Evolutionary conservation across 2,113 vertebrate genomes (phyloP).

Genomic region (Pan troglodytes): NHGRI_mPanTro3-v2.1_pri NC_086015.1:59501501-59502000

Average conservation of each 20-base stretch:
- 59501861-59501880: neutral
- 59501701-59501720: neutral
- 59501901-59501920: neutral
- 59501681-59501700: neutral
- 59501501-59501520: no score
- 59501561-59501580: no score
- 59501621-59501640: neutral
- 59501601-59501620: neutral
- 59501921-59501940: neutral
- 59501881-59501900: conserved; percentile 31
- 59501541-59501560: no score
- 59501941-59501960: neutral
- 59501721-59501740: neutral
- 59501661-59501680: neutral
- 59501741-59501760: neutral
- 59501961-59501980: neutral
- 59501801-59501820: neutral
- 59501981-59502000: neutral
- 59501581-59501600: no score
- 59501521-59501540: no score
- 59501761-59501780: neutral
- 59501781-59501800: neutral
- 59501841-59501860: neutral
- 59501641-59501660: neutral
- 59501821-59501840: conserved; percentile 37